phyloP scores from a whole-genome alignment of 2,797 vertebrate genomes.

The Malacoraja senta region DNA sequence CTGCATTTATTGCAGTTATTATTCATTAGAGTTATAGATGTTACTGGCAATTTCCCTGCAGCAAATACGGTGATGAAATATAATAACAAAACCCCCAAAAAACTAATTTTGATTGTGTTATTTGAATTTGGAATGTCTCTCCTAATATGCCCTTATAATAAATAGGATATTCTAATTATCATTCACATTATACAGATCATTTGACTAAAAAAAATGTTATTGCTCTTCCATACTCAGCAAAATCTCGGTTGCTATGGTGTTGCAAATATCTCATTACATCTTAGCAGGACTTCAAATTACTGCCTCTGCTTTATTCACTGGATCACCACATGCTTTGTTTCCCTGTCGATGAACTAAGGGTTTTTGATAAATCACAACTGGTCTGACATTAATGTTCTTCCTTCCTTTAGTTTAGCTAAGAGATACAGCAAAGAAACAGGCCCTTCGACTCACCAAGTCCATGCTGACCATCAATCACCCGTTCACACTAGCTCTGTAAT shows the following conservation, averaged over 20 bases:
- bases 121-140: neutral
- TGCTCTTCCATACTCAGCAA: neutral
- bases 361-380: neutral
- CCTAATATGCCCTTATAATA: neutral
- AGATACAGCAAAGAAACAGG: too few species aligned
- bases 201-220: neutral
- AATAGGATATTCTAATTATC: constrained; percentile 14
- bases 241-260: neutral
- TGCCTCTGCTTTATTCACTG: neutral
- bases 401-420: too few species aligned
- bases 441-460: too few species aligned
- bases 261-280: neutral
- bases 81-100: neutral
- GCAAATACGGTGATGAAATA: neutral
- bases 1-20: constrained; percentile 21
- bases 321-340: neutral
- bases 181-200: neutral
- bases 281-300: neutral
- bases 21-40: neutral
- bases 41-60: neutral
- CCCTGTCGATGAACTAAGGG: neutral
- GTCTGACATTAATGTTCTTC: neutral
- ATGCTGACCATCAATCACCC: too few species aligned
- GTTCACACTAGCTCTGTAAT: too few species aligned
- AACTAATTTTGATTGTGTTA: neutral